phyloP scores from a whole-genome alignment of 1,140 invertebrate species.

The Pogonus chalceus region DNA sequence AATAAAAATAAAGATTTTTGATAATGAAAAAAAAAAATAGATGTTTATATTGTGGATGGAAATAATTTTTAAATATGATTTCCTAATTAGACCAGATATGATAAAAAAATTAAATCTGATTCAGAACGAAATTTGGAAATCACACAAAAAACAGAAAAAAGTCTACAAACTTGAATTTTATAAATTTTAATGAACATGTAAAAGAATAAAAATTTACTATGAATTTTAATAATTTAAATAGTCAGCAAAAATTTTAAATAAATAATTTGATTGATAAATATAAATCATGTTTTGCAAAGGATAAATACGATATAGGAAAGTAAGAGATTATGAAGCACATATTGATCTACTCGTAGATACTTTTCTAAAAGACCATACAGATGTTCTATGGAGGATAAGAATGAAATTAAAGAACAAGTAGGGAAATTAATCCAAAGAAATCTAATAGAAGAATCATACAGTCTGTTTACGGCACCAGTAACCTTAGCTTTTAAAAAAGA shows the following conservation, averaged over 20 bases:
- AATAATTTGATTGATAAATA: slow-evolving; percentile 17
- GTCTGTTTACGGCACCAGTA: slow-evolving; percentile 31
- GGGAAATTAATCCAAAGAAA: slow-evolving; percentile 25
- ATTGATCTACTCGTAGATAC: slow-evolving; percentile 25
- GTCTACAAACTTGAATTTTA: neutral
- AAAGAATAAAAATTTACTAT: no score
- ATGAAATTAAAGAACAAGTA: slow-evolving; percentile 28
- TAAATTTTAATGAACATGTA: no score
- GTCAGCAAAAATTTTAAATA: slow-evolving; percentile 9
- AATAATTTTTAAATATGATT: neutral
- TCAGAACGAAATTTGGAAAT: neutral
- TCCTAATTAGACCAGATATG: slow-evolving; percentile 5
- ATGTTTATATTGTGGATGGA: no score
- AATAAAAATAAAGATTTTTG: neutral
- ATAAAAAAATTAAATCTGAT: slow-evolving; percentile 6
- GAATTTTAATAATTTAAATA: no score
- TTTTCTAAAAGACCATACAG: slow-evolving; percentile 27
- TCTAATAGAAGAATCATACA: slow-evolving; percentile 32
- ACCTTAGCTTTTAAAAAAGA: slow-evolving; percentile 32
- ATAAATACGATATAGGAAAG: slow-evolving; percentile 26
- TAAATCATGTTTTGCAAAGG: slow-evolving; percentile 26
- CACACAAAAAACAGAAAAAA: neutral
- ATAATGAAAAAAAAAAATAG: slow-evolving; percentile 1
- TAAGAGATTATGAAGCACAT: slow-evolving; percentile 13
- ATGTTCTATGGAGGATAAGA: slow-evolving; percentile 26